Evolutionary conservation across 2,113 vertebrate species (phyloP).

Genomic region (Semicossyphus pulcher): DNA sequence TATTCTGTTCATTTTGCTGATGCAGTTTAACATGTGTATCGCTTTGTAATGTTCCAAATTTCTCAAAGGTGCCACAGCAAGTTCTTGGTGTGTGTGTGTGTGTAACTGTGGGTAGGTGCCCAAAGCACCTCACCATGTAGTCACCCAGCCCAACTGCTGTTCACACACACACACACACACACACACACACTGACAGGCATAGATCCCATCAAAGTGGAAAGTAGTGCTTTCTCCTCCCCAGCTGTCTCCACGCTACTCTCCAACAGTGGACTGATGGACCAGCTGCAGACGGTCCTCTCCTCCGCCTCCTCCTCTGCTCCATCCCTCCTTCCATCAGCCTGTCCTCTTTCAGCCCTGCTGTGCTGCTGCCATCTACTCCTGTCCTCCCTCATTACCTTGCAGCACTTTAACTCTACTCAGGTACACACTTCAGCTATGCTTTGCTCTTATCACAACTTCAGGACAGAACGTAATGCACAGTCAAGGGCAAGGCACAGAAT

Average conservation of each 20-base stretch:
- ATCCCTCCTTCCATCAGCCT: slow-evolving; percentile 48
- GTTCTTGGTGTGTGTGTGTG: not conserved
- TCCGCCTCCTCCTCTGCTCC: slow-evolving; percentile 73
- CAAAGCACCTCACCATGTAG: slow-evolving; percentile 5
- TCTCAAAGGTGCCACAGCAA: not conserved
- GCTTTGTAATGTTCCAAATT: slow-evolving; percentile 2
- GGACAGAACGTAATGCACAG: slow-evolving; percentile 24
- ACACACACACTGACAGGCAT: slow-evolving; percentile 4
- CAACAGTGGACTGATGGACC: slow-evolving; percentile 86
- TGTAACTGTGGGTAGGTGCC: slow-evolving; percentile 1
- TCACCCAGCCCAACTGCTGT: slow-evolving; percentile 26
- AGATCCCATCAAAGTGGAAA: slow-evolving; percentile 34
- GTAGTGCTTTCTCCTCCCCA: slow-evolving; percentile 53
- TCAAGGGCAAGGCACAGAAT: slow-evolving; percentile 43
- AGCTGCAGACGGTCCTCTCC: slow-evolving; percentile 87
- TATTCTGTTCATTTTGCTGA: not conserved
- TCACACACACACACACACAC: slow-evolving; percentile 6
- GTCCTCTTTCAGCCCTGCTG: slow-evolving; percentile 76
- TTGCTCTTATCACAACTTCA: slow-evolving; percentile 49
- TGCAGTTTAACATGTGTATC: not conserved
- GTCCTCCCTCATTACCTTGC: slow-evolving; percentile 87
- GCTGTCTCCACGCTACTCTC: slow-evolving; percentile 91
- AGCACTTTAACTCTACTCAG: slow-evolving; percentile 86
- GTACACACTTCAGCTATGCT: slow-evolving; percentile 76
- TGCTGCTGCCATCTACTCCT: slow-evolving; percentile 89